These are phyloP conservation scores for Leptobrachium ailaonicum DNA, from an alignment of 2,113 vertebrate genomes.

Conservation along the genomic window DNA sequence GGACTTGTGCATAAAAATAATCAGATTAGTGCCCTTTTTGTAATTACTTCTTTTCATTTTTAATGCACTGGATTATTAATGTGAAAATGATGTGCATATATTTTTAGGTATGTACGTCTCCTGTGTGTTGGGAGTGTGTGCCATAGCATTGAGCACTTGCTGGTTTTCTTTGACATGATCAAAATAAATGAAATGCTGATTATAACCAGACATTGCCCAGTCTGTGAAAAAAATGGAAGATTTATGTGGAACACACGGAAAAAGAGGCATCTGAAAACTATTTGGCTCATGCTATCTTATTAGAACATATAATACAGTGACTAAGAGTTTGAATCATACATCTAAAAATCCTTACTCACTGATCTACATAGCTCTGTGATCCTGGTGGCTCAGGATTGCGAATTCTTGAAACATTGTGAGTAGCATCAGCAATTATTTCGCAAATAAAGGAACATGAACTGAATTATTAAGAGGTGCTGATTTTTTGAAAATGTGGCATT, in stretches of 20 bases:
- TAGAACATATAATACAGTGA: constrained; percentile 5
- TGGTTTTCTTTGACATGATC: not conserved
- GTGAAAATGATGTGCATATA: too few species aligned
- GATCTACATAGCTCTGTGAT: not conserved
- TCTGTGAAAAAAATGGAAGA: not conserved
- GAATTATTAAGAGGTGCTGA: not conserved
- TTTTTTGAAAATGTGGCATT: too few species aligned
- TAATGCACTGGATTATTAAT: too few species aligned
- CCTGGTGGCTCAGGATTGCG: not conserved
- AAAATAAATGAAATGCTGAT: not conserved
- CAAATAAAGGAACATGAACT: not conserved
- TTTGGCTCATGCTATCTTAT: constrained; percentile 14
- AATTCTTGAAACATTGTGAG: not conserved
- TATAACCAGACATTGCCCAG: constrained; percentile 8
- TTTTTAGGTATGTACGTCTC: too few species aligned
- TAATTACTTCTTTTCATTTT: too few species aligned
- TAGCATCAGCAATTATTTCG: not conserved
- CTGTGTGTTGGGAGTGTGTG: too few species aligned
- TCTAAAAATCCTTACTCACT: constrained; percentile 3
- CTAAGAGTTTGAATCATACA: constrained; percentile 11
- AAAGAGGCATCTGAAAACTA: constrained; percentile 22
- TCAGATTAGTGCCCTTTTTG: too few species aligned
- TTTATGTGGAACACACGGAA: constrained; percentile 25
- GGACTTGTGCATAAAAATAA: too few species aligned
- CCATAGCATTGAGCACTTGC: too few species aligned